phyloP scores from a whole-genome alignment of 2,113 vertebrate species.

The Nothobranchius furzeri region DNA sequence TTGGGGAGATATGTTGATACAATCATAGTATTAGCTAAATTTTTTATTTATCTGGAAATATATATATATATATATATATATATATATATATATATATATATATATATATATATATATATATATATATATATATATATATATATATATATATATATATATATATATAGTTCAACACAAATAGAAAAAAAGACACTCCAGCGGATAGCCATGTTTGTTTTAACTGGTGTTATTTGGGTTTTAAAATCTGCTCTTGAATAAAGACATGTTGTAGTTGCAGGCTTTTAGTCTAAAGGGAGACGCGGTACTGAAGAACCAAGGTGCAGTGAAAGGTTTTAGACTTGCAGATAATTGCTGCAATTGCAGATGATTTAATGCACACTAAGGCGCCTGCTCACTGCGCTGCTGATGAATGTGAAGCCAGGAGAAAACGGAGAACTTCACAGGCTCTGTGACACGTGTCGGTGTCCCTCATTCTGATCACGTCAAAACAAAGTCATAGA shows the following conservation, averaged over 20 bases:
- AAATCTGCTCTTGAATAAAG: slow-evolving; percentile 8
- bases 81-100: too few relatives aligned
- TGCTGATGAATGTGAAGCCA: slow-evolving; percentile 39
- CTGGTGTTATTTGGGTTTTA: not conserved
- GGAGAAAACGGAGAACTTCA: slow-evolving; percentile 19
- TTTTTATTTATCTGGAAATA: too few relatives aligned
- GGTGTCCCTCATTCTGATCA: slow-evolving; percentile 17
- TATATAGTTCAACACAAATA: not conserved
- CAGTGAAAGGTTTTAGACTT: slow-evolving; percentile 42
- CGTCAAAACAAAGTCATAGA: slow-evolving; percentile 19
- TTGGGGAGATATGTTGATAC: too few relatives aligned
- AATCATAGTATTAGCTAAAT: too few relatives aligned
- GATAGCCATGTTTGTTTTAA: not conserved
- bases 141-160: too few relatives aligned
- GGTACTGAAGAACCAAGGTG: slow-evolving; percentile 28
- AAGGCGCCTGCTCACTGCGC: slow-evolving; percentile 36
- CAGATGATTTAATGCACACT: slow-evolving; percentile 55
- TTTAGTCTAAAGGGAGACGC: slow-evolving; percentile 13
- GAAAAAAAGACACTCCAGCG: not conserved
- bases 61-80: too few relatives aligned
- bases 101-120: too few relatives aligned
- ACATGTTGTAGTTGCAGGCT: slow-evolving; percentile 6
- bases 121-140: too few relatives aligned
- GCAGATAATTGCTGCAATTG: slow-evolving; percentile 54
- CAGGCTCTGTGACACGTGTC: not conserved